Conservation (phyloP, 1,140 invertebrate genomes). For the Harpegnathos saltator region DNA sequence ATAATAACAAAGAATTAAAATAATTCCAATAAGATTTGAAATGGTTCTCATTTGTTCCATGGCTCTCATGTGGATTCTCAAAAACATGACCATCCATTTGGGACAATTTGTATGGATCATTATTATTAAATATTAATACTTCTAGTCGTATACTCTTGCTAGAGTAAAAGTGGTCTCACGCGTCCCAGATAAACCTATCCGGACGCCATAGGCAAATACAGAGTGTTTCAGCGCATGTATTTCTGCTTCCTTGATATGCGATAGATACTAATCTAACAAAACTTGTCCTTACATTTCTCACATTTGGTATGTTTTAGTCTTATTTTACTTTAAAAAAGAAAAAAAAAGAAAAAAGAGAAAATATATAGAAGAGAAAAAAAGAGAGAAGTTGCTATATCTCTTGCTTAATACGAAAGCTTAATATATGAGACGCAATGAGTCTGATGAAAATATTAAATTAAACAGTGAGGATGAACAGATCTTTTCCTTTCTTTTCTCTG, state of each 20-base stretch:
- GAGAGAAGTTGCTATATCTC: slow-evolving; percentile 66
- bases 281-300: slow-evolving; percentile 83
- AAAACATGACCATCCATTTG: slow-evolving; percentile 83
- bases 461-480: slow-evolving; percentile 78
- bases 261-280: slow-evolving; percentile 83
- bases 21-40: slow-evolving; percentile 15
- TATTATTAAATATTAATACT: slow-evolving; percentile 86
- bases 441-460: slow-evolving; percentile 74
- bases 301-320: slow-evolving; percentile 86
- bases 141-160: slow-evolving; percentile 86
- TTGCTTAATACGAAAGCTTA: slow-evolving; percentile 73
- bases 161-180: slow-evolving; percentile 85
- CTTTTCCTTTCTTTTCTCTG: slow-evolving; percentile 58
- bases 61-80: slow-evolving; percentile 65
- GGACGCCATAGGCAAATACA: slow-evolving; percentile 83
- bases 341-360: slow-evolving; percentile 35
- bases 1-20: slow-evolving; percentile 57
- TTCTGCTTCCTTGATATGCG: slow-evolving; percentile 84
- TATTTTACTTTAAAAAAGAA: slow-evolving; percentile 80
- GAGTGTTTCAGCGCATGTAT: slow-evolving; percentile 81
- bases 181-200: slow-evolving; percentile 74
- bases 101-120: slow-evolving; percentile 81
- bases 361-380: slow-evolving; percentile 38
- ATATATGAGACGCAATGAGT: slow-evolving; percentile 75
- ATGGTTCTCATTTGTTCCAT: slow-evolving; percentile 45